Base-by-base conservation (phyloP, 2,888 invertebrate species). In the Phoronis australis region DNA sequence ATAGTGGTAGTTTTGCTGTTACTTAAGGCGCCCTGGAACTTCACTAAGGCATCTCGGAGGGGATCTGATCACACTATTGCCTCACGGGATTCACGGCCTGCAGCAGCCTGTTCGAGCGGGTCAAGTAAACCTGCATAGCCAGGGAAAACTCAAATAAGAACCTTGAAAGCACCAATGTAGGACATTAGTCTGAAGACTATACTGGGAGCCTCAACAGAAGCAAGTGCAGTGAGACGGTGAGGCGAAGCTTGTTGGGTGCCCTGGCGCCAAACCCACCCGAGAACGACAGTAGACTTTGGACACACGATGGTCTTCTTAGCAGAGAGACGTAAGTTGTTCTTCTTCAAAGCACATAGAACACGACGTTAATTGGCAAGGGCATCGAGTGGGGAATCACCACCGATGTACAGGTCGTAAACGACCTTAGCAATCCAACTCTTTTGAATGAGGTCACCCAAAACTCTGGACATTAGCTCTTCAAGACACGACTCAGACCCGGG, bases 381-480 rank as follows among this genome's bases (percentile, higher is more conserved):
- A 38, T 58, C 51, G 12, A 54, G 41, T 12, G 48, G 54, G 9
- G 54, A 45, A 41, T 58, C 48, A 9, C 56, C 57, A n/a, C 58
- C 54, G 42, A 56, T 56, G 41, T 57, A 60, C 18, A 60, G 46
- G 35, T 62, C 57, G 49, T 61, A 61, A 12, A 61, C 56, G 9
- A 59, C 24, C 40, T 58, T 62, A 1, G 55, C 44, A 20, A 61
- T 52, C 44, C 26, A 27, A 2, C 60, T 60, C 1, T 48, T 50
- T 31, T 53, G 46, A 2, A 59, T 6, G 15, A 39, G 44, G 37
- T 61, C 54, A 3, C 52, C 54, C 2, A 59, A 54, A n/a, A n/a
- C n/a, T n/a, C n/a, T n/a, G n/a, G n/a, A n/a, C n/a, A n/a, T n/a
- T n/a, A n/a, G 40, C 37, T 48, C 47, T 23, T 51, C 51, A 2